A percentile compares a stretch with the other conserved stretches of the same genome.
Conservation (phyloP, 2,113 vertebrate species). For the Ceyx cyanopectus region DNA sequence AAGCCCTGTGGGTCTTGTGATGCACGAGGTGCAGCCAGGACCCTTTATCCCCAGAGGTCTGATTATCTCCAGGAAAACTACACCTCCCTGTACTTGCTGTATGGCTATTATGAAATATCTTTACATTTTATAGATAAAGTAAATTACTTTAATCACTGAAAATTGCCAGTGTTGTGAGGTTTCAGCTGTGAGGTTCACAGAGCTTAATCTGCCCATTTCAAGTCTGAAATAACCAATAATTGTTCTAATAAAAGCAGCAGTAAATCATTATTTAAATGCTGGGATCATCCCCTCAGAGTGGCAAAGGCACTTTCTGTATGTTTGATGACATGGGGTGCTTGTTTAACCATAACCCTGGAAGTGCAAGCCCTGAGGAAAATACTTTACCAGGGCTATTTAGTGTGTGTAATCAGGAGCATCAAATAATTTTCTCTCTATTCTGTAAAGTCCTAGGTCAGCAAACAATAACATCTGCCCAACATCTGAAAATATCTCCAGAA, state of each 20-base stretch:
- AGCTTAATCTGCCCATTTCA: constrained; percentile 63
- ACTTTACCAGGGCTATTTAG: constrained; percentile 17
- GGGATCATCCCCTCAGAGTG: constrained; percentile 64
- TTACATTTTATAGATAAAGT: constrained; percentile 75
- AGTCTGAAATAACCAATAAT: constrained; percentile 78
- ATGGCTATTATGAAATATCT: constrained; percentile 69
- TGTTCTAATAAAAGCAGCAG: constrained; percentile 76
- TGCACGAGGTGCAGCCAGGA: constrained; percentile 74
- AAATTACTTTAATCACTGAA: constrained; percentile 68
- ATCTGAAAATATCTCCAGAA: constrained; percentile 46
- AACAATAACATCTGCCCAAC: constrained; percentile 57
- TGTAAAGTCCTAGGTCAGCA: constrained; percentile 48
- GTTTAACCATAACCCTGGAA: constrained; percentile 49
- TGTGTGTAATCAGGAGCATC: constrained; percentile 17
- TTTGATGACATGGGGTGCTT: constrained; percentile 61
- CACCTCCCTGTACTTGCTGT: constrained; percentile 68
- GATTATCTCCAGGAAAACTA: constrained; percentile 81
- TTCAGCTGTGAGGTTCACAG: constrained; percentile 63
- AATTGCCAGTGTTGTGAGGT: constrained; percentile 62
- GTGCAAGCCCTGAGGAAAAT: constrained; percentile 23
- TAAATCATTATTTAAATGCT: constrained; percentile 75
- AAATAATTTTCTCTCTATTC: constrained; percentile 36
- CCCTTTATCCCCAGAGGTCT: constrained; percentile 77
- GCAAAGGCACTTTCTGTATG: constrained; percentile 52
- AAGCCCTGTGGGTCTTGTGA: constrained; percentile 75